Evolutionary conservation across 2,113 vertebrate genomes (phyloP), one percentile per base, ranked within the genome.

Genomic region (Sorex araneus): DNA sequence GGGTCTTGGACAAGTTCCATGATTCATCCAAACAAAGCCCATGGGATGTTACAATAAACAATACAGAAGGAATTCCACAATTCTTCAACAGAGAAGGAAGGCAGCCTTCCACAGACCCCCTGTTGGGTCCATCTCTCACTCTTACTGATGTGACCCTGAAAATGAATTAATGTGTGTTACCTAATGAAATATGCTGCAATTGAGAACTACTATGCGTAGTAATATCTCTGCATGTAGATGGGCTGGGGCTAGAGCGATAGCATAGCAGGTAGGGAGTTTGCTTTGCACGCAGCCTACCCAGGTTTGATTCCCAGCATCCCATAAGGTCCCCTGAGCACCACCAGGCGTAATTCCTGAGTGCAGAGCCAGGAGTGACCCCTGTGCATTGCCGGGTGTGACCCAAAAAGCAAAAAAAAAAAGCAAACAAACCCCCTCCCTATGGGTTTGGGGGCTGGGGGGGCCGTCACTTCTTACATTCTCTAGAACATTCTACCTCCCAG

Each of bases 131-230:
- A 45, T 8, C 25, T 77, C 63, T 18, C 15, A 25, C 3, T 25
- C n/a, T 73, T 47, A 15, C 28, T 45, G 67, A 25, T 5, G 1
- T 60, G 69, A 50, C 25, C 10, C 6, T 64, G 63, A 34, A 90
- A 79, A 23, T n/a, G 89, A 96, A 95, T 95, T 96, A 95, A 93
- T 79, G 63, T 0, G 0, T 57, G 84, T 63, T 79, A 87, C 73
- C 92, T 96, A 96, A 94, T 80, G 89, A 96, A 93, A 97, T 92
- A 93, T 54, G 70, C 60, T 83, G 78, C 71, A 94, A 27, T 89
- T 94, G 95, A 11, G 63, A 94, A 89, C 32, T 63, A 36, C 64
- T 84, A 64, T 0, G 64, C 86, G 89, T 23, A 95, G 83, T 28
- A 88, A 91, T 81, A 96, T 82, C 69, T 45, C 0, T 1, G 54